Conservation (phyloP, 2,888 invertebrate genomes). For the Nycteola revayana region DNA sequence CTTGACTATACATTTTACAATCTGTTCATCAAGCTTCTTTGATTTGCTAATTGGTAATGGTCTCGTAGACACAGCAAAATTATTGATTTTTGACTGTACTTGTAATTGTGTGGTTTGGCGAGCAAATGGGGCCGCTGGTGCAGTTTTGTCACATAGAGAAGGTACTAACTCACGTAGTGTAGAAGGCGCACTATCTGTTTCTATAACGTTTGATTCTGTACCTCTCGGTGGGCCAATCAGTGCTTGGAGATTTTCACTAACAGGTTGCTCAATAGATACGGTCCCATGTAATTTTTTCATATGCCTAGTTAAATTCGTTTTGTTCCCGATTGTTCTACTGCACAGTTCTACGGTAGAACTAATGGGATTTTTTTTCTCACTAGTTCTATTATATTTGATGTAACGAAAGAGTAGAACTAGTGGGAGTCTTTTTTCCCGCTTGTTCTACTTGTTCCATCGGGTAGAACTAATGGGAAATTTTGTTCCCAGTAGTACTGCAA, state of each 20-base stretch:
- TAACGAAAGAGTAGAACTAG: too few species aligned
- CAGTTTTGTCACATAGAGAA: neutral
- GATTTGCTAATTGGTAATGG: slow-evolving; percentile 5
- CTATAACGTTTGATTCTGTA: neutral
- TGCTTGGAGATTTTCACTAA: neutral
- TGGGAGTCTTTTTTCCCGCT: too few species aligned
- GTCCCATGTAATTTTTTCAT: neutral
- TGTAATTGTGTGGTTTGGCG: neutral
- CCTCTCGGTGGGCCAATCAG: neutral
- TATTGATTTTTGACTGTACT: neutral
- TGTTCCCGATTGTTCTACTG: too few species aligned
- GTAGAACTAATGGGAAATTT: too few species aligned
- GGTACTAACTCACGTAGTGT: neutral
- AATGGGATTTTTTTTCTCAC: too few species aligned
- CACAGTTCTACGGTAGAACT: too few species aligned
- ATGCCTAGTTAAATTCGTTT: too few species aligned
- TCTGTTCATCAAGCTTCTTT: slow-evolving; percentile 7
- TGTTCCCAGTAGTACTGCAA: too few species aligned
- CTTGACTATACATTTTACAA: slow-evolving; percentile 4
- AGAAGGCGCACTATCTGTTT: neutral
- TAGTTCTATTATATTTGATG: too few species aligned
- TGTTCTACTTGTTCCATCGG: too few species aligned
- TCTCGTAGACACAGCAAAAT: slow-evolving; percentile 1
- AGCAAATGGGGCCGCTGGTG: neutral
- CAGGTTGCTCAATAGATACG: neutral